Conservation (phyloP, 2,113 vertebrate species). For the Leiothrix lutea region DNA sequence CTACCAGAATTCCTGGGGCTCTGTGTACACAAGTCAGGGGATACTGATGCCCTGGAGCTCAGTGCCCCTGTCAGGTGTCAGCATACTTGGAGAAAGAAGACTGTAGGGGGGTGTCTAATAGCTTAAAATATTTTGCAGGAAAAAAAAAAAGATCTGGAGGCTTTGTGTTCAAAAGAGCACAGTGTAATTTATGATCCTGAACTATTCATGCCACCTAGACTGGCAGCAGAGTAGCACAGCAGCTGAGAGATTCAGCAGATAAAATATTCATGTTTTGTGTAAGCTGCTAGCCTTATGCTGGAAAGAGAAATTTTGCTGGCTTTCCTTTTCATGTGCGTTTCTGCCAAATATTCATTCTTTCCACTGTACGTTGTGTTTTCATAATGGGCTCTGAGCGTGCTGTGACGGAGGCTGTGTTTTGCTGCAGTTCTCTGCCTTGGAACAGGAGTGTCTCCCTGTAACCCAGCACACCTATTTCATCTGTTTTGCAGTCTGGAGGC, state of each 20-base stretch:
- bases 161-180: background rate
- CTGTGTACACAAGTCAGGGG: background rate
- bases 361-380: background rate
- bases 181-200: background rate
- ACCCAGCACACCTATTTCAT: background rate
- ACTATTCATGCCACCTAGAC: background rate
- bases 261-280: slow-evolving; percentile 1
- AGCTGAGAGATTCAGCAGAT: background rate
- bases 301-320: background rate
- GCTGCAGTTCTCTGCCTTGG: background rate
- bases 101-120: background rate
- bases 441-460: background rate
- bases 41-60: background rate
- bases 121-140: background rate
- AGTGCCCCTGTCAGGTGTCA: background rate
- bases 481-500: slow-evolving; percentile 85
- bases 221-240: background rate
- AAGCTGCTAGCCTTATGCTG: background rate
- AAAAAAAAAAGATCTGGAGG: background rate
- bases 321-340: background rate
- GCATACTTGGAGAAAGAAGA: background rate
- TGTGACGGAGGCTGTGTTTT: background rate
- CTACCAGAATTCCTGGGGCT: background rate
- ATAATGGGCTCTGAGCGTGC: background rate
- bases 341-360: background rate